Evolutionary conservation across 2,113 vertebrate species (phyloP).

Genomic region (Ceuthmochares aereus): DNA sequence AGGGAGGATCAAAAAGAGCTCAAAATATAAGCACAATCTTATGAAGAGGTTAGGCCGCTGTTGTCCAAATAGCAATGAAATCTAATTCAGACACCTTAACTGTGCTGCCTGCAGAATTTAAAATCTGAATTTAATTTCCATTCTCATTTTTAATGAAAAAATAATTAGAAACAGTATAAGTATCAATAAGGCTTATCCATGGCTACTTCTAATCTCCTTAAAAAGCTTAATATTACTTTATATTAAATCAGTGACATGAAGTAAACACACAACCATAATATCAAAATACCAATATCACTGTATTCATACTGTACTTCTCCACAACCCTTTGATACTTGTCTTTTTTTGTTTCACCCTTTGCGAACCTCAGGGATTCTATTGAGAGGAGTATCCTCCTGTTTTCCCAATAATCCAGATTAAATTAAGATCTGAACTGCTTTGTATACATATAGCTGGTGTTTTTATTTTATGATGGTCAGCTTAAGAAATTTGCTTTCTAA

Average conservation of each 20-base stretch:
- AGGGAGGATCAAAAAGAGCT: not conserved
- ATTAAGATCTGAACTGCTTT: not conserved
- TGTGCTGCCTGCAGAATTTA: not conserved
- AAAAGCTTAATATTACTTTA: not conserved
- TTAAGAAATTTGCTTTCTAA: not conserved
- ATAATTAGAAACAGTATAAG: not conserved
- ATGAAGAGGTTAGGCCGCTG: not conserved
- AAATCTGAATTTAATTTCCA: not conserved
- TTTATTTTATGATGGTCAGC: not conserved
- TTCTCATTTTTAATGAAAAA: slow-evolving; percentile 3
- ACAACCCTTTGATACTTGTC: not conserved
- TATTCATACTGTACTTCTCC: not conserved
- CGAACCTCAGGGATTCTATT: not conserved
- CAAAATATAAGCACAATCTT: not conserved
- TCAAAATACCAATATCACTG: not conserved
- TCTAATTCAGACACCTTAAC: not conserved
- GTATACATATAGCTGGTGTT: not conserved
- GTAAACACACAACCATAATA: not conserved
- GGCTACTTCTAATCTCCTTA: not conserved
- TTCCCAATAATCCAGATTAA: not conserved
- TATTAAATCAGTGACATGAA: not conserved
- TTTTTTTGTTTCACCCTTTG: not conserved
- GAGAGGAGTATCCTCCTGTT: not conserved
- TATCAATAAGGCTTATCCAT: not conserved
- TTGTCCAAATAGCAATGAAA: not conserved